Base-by-base conservation (phyloP, 2,888 invertebrate genomes). In the Sesia bembeciformis region DNA sequence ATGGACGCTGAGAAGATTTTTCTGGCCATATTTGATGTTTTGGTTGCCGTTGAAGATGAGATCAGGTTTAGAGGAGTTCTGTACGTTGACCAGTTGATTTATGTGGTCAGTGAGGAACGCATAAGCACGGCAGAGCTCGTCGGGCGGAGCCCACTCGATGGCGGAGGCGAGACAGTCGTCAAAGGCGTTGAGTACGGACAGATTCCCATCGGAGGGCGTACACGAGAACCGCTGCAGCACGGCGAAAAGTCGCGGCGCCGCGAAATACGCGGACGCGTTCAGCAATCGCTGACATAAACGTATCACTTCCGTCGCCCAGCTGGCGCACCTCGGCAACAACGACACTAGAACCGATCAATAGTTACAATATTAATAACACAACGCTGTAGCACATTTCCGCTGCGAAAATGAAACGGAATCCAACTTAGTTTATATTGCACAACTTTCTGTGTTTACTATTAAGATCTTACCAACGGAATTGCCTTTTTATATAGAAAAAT, bases 221-320 rank as follows among this genome's bases (percentile, higher is more conserved):
- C 62, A 56, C 4, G 95, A 86, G 2, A 97, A 91, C 7, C 92
- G 91, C 23, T 94, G 91, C 43, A 98, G 84, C 4, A 97, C 92
- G n/a, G 92, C 91, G 40, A 93, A 91, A 61, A 97, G 94, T 74
- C 95, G 93, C 59, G 94, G 92, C 3, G 95, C 93, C 49, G 96
- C 92, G 76, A 93, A 97, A 68, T 93, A 93, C 58, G 96, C 94
- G 41, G 95, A 94, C 1, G 94, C 93, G 66, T 96, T 96, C 52
- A 96, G 88, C 7, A 98, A 90, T 67, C 95, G 94, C 3, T 94
- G 92, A 40, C 96, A 94, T 74, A 97, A 88, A 58, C 93, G 92
- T 61, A 94, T 93, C 7, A 97, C 93, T 3, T 93, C 91, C 61
- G 95, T 95, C 0, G 96, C 94, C 97, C 97, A 97, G 57, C 95